phyloP scores from a whole-genome alignment of 2,113 vertebrate genomes.

The Pholis gunnellus region DNA sequence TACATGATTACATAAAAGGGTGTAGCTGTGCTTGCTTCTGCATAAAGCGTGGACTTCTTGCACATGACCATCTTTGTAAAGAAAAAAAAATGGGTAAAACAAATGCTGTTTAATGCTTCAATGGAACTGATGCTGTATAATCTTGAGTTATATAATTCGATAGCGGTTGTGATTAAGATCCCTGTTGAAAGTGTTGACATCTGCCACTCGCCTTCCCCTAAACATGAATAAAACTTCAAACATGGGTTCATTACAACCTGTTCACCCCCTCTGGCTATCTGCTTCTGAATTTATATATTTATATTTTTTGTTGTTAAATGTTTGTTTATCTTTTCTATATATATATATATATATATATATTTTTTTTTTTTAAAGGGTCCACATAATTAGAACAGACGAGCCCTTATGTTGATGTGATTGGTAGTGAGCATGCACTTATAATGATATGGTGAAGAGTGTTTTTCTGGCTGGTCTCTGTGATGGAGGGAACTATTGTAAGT shows the following conservation, averaged over 20 bases:
- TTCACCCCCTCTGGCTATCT: constrained; percentile 1
- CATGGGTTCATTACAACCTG: constrained; percentile 22
- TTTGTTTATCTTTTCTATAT: background rate
- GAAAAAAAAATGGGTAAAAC: constrained; percentile 34
- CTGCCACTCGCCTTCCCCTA: constrained; percentile 40
- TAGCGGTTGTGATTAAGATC: constrained; percentile 47
- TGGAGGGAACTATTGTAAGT: constrained; percentile 35
- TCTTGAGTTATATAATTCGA: constrained; percentile 49
- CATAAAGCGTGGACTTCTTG: constrained; percentile 36
- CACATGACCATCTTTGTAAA: constrained; percentile 55
- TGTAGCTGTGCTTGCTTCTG: constrained; percentile 56
- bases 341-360: no score
- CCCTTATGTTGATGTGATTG: background rate
- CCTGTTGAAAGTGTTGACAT: constrained; percentile 52
- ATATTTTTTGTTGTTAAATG: background rate
- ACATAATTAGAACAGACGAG: background rate
- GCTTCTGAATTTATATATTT: background rate
- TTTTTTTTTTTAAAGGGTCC: background rate
- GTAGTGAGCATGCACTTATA: background rate
- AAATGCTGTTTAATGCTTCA: constrained; percentile 49
- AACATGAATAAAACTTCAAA: constrained; percentile 69
- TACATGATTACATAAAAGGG: constrained; percentile 41
- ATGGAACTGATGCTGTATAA: constrained; percentile 51
- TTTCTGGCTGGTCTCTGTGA: constrained; percentile 16
- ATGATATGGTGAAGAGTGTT: background rate